A percentile compares a stretch with the other conserved stretches of the same genome.
These are phyloP conservation scores for Oxycera nigricornis DNA, from an alignment of 2,888 invertebrate genomes.

Conservation along the genomic window DNA sequence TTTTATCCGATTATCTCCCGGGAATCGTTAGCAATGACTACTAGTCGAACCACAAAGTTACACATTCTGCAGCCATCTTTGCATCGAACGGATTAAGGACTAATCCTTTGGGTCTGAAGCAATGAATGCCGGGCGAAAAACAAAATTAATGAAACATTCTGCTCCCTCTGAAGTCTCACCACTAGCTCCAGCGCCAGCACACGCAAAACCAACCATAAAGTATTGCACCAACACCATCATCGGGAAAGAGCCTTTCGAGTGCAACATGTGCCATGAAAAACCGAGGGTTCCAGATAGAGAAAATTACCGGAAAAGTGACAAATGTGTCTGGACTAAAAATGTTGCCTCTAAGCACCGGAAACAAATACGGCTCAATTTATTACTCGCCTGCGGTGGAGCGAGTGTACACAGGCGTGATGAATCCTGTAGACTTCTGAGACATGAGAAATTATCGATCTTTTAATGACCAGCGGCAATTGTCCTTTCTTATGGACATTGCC, in stretches of 20 bases:
- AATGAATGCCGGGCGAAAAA: background rate
- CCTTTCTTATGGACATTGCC: background rate
- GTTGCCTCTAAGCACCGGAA: background rate
- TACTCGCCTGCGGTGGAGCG: background rate
- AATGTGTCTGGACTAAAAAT: conserved; percentile 1
- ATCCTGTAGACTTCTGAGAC: background rate
- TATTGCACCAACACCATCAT: background rate
- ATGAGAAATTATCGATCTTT: conserved; percentile 19
- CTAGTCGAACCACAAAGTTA: background rate
- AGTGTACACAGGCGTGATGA: background rate
- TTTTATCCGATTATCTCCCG: background rate
- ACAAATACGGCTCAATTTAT: conserved; percentile 9
- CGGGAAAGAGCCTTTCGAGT: background rate
- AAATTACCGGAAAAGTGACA: background rate
- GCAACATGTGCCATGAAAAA: background rate
- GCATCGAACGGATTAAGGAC: background rate
- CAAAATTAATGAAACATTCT: conserved; percentile 3
- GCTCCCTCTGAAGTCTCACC: background rate
- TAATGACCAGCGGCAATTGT: background rate
- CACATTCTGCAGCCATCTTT: background rate
- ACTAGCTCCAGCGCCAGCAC: background rate
- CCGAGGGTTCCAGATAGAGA: background rate
- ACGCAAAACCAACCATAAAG: no score
- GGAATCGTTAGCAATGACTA: background rate
- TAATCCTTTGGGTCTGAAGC: background rate